Percentiles rank a stretch among this genome's conserved stretches.
These are phyloP conservation scores for Ceyx cyanopectus DNA, from an alignment of 2,113 vertebrate genomes.

Conservation along the genomic window DNA sequence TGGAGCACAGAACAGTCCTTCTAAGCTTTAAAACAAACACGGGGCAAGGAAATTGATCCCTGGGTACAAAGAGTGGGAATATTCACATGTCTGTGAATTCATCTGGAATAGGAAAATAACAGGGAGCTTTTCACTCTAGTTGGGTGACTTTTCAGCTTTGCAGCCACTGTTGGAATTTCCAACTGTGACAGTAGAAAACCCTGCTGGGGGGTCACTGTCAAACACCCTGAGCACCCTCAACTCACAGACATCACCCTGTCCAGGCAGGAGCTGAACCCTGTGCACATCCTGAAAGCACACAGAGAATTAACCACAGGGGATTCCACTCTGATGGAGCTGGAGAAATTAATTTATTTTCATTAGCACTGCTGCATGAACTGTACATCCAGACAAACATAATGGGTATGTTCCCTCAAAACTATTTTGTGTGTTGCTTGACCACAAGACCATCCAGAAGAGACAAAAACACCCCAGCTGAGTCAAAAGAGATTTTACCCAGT, in stretches of 20 bases:
- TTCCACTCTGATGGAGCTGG: background rate
- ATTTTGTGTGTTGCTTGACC: background rate
- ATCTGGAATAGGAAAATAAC: background rate
- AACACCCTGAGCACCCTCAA: background rate
- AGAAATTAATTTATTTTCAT: conserved; percentile 5
- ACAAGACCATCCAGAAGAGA: background rate
- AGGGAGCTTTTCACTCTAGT: background rate
- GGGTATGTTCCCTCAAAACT: background rate
- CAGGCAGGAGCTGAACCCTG: background rate
- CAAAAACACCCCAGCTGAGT: background rate
- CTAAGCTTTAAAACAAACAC: background rate
- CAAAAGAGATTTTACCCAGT: background rate
- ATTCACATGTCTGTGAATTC: background rate
- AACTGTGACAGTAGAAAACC: background rate
- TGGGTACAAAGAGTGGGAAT: background rate
- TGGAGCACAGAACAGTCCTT: background rate
- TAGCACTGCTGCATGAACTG: background rate
- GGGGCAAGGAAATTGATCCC: background rate
- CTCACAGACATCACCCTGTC: background rate
- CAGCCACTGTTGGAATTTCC: background rate
- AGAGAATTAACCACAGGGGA: background rate
- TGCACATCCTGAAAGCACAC: background rate
- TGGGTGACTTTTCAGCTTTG: background rate
- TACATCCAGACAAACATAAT: background rate
- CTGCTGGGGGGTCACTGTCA: background rate